Evolutionary conservation across 2,888 invertebrate species (phyloP).

Genomic region (Tupiocoris notatus): DNA sequence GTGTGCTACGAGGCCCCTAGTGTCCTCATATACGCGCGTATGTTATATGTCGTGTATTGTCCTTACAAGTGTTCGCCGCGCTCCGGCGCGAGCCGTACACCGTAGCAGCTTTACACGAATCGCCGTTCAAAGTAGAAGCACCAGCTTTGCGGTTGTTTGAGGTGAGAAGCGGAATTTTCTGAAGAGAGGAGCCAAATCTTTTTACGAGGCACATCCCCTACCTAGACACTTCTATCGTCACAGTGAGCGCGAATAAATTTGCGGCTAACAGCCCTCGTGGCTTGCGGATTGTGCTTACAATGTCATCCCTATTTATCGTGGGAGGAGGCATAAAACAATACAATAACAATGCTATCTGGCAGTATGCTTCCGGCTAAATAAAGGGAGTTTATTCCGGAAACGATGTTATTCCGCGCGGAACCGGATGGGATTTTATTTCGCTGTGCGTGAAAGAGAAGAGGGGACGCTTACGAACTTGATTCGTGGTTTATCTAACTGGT

Average conservation of each 20-base stretch:
- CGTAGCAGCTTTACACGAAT: not conserved
- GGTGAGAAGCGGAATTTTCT: not conserved
- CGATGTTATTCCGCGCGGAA: not conserved
- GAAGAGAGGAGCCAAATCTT: conserved; percentile 7
- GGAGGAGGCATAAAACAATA: conserved; percentile 34
- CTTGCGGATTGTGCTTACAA: conserved; percentile 17
- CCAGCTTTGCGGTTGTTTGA: not conserved
- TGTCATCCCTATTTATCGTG: conserved; percentile 3
- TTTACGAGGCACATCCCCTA: conserved; percentile 12
- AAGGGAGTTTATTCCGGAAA: conserved; percentile 19
- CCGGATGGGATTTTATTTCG: not conserved
- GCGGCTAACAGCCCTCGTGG: conserved; percentile 31
- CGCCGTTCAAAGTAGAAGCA: not conserved
- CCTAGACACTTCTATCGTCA: conserved; percentile 3
- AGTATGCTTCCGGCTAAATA: conserved; percentile 13
- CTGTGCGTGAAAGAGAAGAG: not conserved
- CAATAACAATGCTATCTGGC: conserved; percentile 32
- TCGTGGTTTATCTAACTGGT: no score
- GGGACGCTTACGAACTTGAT: no score
- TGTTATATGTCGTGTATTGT: not conserved
- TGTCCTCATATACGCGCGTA: not conserved
- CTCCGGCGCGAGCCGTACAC: no score
- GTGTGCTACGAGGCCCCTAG: not conserved
- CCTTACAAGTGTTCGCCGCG: not conserved
- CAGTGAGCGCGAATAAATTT: conserved; percentile 24